phyloP scores from a whole-genome alignment of 2,113 vertebrate genomes.

The Chinchilla lanigera region DNA sequence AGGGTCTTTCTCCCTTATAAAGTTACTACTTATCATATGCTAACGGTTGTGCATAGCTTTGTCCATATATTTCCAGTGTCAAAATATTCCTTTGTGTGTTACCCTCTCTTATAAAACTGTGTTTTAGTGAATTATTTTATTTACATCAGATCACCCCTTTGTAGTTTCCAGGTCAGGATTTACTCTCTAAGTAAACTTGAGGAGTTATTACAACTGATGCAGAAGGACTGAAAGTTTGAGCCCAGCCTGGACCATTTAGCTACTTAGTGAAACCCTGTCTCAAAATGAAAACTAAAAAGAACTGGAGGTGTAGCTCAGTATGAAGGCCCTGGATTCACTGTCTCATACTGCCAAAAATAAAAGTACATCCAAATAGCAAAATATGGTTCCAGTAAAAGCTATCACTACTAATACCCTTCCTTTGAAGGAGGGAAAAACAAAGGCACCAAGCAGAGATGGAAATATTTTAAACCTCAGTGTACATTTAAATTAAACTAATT shows the following conservation, averaged over 20 bases:
- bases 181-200: background rate
- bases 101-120: background rate
- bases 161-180: background rate
- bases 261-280: background rate
- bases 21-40: background rate
- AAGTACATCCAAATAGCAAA: background rate
- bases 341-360: background rate
- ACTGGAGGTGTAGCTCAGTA: background rate
- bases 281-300: background rate
- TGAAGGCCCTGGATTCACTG: background rate
- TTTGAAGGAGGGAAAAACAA: background rate
- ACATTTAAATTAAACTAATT: background rate
- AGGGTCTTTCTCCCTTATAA: background rate
- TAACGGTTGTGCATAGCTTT: background rate
- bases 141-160: background rate
- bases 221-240: background rate
- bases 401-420: background rate
- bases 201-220: background rate
- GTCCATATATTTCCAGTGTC: background rate
- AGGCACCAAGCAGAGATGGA: background rate
- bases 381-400: background rate
- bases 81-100: background rate
- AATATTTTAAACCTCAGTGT: background rate
- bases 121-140: background rate
- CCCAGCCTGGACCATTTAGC: background rate